These are phyloP conservation scores for Pluvialis apricaria DNA, from an alignment of 2,113 vertebrate genomes.

Conservation along the genomic window DNA sequence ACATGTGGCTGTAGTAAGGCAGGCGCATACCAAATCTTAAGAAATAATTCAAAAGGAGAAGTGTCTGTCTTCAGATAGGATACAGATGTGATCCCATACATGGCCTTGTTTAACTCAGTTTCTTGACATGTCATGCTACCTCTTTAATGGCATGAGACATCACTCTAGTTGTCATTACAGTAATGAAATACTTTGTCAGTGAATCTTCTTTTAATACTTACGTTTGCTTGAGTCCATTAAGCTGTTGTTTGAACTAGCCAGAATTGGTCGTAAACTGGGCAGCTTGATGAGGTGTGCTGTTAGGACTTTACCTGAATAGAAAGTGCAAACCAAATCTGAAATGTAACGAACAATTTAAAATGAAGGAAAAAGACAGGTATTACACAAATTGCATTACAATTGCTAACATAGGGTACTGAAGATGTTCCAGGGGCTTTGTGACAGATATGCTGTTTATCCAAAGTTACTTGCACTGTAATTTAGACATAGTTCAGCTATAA, in stretches of 20 bases:
- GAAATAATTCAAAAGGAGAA: background rate
- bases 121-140: background rate
- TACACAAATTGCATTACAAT: background rate
- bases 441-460: background rate
- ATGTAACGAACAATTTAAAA: background rate
- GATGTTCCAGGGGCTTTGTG: background rate
- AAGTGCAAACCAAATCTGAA: background rate
- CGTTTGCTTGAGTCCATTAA: background rate
- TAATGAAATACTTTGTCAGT: background rate
- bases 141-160: background rate
- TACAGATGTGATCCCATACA: background rate
- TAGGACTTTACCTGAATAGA: background rate
- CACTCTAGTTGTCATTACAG: background rate
- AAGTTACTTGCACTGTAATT: background rate
- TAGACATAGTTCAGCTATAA: background rate
- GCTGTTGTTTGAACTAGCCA: background rate
- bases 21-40: background rate
- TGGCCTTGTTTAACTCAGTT: background rate
- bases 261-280: background rate
- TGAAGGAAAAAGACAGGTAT: background rate
- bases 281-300: background rate
- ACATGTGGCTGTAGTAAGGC: background rate
- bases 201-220: background rate
- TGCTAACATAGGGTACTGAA: background rate
- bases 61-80: background rate